These are phyloP conservation scores for Phengaris arion DNA, from an alignment of 2,888 invertebrate species.

Conservation along the genomic window DNA sequence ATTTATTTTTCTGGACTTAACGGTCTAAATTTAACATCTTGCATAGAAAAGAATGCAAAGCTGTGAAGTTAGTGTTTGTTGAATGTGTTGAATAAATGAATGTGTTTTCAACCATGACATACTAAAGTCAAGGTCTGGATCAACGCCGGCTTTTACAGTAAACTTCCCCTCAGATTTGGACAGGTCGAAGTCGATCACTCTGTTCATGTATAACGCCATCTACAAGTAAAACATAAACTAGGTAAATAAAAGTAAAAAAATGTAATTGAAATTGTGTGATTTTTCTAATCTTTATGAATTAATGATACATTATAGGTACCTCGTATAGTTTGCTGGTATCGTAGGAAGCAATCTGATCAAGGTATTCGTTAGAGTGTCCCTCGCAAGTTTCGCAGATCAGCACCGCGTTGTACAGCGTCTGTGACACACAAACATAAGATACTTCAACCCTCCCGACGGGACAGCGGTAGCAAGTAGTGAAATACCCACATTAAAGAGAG, in stretches of 20 bases:
- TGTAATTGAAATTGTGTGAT: too few species aligned
- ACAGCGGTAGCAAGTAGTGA: not conserved
- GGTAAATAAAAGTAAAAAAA: too few species aligned
- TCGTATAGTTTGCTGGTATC: constrained; percentile 77
- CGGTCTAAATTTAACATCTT: too few species aligned
- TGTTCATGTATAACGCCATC: constrained; percentile 84
- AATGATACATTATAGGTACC: constrained; percentile 43
- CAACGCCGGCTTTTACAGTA: constrained; percentile 86
- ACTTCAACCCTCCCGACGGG: not conserved
- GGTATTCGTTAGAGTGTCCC: constrained; percentile 68
- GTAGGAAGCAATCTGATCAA: constrained; percentile 69
- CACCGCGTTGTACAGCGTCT: constrained; percentile 84
- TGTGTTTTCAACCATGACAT: constrained; percentile 44
- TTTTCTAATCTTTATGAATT: too few species aligned
- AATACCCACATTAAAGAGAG: constrained; percentile 82
- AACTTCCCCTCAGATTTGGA: constrained; percentile 82
- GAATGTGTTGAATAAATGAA: too few species aligned
- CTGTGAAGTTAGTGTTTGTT: too few species aligned
- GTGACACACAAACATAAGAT: not conserved
- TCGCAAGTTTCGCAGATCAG: constrained; percentile 83
- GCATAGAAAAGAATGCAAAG: too few species aligned
- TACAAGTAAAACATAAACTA: constrained; percentile 39
- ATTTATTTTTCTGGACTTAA: too few species aligned
- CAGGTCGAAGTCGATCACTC: constrained; percentile 85
- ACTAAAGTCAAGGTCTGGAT: constrained; percentile 87